Evolutionary conservation across 2,113 vertebrate genomes (phyloP).

Genomic region (Ageneiosus marmoratus): DNA sequence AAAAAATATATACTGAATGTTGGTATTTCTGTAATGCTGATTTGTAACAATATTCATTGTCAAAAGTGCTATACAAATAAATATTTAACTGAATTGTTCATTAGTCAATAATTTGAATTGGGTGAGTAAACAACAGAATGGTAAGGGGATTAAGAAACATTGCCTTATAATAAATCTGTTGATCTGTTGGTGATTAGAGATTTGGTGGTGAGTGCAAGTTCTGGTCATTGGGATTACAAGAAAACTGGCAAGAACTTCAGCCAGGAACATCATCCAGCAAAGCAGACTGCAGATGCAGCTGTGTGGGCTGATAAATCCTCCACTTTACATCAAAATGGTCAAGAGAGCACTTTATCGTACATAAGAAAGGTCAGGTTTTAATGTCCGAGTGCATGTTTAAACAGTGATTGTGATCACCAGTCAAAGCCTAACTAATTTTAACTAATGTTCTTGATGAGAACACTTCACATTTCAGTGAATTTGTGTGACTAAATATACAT

Average conservation of each 20-base stretch:
- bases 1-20: too few relatives aligned
- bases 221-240: not conserved
- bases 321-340: not conserved
- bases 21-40: too few relatives aligned
- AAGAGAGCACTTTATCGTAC: not conserved
- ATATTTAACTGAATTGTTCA: not conserved
- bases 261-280: conserved; percentile 8
- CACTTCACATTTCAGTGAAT: too few relatives aligned
- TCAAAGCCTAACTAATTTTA: not conserved
- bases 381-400: not conserved
- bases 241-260: not conserved
- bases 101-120: not conserved
- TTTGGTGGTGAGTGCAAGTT: not conserved
- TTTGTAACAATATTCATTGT: too few relatives aligned
- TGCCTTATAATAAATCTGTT: not conserved
- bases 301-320: not conserved
- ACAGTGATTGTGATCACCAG: not conserved
- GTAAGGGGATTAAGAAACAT: not conserved
- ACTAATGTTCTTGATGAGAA: not conserved
- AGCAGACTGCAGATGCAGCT: not conserved
- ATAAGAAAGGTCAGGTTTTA: not conserved
- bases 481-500: too few relatives aligned
- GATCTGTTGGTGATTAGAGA: conserved; percentile 32
- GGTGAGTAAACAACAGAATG: not conserved
- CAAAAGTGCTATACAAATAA: too few relatives aligned